These are phyloP conservation scores for Onychomys arenicola DNA, from an alignment of 2,797 vertebrate species.

Conservation along the genomic window DNA sequence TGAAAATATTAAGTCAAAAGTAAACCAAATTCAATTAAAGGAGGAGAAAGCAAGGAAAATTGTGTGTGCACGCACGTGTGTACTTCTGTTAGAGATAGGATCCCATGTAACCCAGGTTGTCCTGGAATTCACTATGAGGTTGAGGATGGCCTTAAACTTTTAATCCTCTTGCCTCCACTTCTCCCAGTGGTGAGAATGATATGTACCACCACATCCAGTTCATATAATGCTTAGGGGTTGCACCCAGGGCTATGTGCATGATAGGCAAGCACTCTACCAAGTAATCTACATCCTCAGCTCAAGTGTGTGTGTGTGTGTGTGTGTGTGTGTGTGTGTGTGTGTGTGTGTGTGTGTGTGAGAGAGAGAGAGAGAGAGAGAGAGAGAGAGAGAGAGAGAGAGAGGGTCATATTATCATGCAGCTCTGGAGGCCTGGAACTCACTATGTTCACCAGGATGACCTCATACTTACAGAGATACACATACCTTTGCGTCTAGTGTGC, in stretches of 20 bases:
- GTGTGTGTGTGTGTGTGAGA: too few relatives aligned
- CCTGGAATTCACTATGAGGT: not conserved
- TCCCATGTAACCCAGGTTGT: not conserved
- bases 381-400: too few relatives aligned
- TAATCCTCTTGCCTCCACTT: not conserved
- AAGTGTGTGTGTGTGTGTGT: too few relatives aligned
- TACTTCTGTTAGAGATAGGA: not conserved
- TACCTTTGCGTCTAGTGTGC: not conserved
- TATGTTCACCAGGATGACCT: not conserved
- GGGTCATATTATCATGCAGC: not conserved
- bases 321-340: not conserved
- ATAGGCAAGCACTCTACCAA: not conserved
- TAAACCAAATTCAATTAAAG: not conserved
- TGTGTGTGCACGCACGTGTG: too few relatives aligned
- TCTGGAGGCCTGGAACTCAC: not conserved
- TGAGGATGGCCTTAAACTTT: not conserved
- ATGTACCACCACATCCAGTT: not conserved
- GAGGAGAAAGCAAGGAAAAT: not conserved
- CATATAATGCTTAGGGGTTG: not conserved
- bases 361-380: too few relatives aligned
- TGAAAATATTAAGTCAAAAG: not conserved
- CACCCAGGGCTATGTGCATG: too few relatives aligned
- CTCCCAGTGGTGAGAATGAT: not conserved
- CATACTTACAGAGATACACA: not conserved
- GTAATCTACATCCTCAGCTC: not conserved